Percentiles rank a stretch among this genome's conserved stretches.
These are phyloP conservation scores for Grallaria varia DNA, from an alignment of 2,113 vertebrate species.

Conservation along the genomic window DNA sequence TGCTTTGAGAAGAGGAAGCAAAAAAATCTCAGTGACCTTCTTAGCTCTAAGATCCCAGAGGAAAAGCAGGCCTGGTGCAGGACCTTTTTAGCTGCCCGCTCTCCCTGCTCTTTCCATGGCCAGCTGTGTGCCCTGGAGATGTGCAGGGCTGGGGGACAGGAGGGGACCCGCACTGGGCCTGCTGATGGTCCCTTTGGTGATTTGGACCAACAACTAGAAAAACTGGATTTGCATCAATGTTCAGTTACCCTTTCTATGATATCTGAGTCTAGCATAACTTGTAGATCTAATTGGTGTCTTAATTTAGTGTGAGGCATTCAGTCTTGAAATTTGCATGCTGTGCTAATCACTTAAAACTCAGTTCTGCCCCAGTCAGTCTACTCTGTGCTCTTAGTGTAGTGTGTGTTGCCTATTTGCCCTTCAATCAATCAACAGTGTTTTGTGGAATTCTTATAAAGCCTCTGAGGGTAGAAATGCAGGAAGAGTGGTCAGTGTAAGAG, in stretches of 20 bases:
- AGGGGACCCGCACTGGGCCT: too few species aligned
- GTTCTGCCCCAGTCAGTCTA: background rate
- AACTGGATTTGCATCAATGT: background rate
- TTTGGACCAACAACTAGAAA: background rate
- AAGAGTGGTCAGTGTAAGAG: background rate
- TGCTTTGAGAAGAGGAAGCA: background rate
- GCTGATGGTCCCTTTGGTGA: background rate
- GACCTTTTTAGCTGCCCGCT: background rate
- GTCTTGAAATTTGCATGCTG: background rate
- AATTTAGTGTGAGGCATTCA: background rate
- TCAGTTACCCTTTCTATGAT: background rate
- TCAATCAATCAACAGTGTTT: background rate
- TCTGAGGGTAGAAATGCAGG: background rate
- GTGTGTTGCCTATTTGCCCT: background rate
- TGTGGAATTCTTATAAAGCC: background rate
- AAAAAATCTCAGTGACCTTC: background rate
- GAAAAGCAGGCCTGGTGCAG: background rate
- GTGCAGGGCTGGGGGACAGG: background rate
- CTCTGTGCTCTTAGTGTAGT: background rate
- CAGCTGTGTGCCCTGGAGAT: background rate
- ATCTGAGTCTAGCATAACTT: background rate
- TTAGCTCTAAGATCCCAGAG: background rate
- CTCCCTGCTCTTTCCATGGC: background rate
- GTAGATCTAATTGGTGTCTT: background rate
- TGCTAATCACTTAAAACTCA: background rate